These are phyloP conservation scores for Oscheius myriophilus DNA, from an alignment of 2,888 invertebrate genomes.

Conservation along the genomic window DNA sequence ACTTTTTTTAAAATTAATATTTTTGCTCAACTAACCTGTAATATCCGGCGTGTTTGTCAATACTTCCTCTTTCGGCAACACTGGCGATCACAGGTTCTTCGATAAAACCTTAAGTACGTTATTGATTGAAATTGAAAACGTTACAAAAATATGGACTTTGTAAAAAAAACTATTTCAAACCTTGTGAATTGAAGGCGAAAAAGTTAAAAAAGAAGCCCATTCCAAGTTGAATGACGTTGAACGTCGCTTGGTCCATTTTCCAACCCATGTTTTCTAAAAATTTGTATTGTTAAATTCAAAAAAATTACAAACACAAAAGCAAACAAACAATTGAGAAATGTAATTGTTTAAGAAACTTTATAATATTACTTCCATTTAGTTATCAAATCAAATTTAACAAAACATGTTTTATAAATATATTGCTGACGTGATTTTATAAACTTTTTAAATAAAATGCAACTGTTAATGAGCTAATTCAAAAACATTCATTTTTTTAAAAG, in stretches of 20 bases:
- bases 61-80: conserved; percentile 41
- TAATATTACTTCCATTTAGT: no score
- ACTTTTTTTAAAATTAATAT: no score
- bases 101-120: conserved; percentile 71
- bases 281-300: not conserved
- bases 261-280: conserved; percentile 14
- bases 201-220: conserved; percentile 95
- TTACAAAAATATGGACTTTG: not conserved
- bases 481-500: no score
- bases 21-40: conserved; percentile 43
- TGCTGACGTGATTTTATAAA: no score
- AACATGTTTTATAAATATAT: no score
- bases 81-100: conserved; percentile 82
- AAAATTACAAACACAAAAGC: not conserved
- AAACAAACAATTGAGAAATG: not conserved
- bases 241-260: conserved; percentile 42
- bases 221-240: conserved; percentile 89
- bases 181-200: conserved; percentile 96
- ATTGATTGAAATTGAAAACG: no score
- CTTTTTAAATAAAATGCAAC: no score
- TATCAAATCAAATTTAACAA: no score
- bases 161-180: conserved; percentile 17
- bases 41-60: conserved; percentile 54
- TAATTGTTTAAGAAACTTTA: no score
- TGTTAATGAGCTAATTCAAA: no score